Percentiles rank a stretch among this genome's conserved stretches.
These are phyloP conservation scores for Drosophila lacicola DNA, from an alignment of 2,888 invertebrate genomes.

Conservation along the genomic window DNA sequence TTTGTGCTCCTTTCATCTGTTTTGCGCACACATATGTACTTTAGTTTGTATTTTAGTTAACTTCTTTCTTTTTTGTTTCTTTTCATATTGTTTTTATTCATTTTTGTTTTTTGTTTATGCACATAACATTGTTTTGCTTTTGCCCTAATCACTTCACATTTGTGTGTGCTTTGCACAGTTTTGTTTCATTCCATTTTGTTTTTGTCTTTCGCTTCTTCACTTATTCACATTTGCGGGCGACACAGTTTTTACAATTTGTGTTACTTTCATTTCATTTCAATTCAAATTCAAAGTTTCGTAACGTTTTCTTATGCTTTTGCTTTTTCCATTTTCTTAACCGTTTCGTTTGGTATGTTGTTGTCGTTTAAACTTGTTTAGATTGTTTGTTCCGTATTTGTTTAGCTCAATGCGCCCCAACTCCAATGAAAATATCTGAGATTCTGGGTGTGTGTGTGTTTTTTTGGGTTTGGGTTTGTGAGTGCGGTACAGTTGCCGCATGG, in stretches of 20 bases:
- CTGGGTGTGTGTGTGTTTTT: slow-evolving; percentile 23
- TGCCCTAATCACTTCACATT: slow-evolving; percentile 37
- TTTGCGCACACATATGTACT: slow-evolving; percentile 5
- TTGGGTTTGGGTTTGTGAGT: slow-evolving; percentile 3
- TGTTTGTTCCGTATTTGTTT: slow-evolving; percentile 30
- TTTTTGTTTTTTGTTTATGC: slow-evolving; percentile 1
- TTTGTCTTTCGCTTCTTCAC: slow-evolving; percentile 2
- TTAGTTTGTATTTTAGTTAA: slow-evolving; percentile 3
- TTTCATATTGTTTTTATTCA: neutral
- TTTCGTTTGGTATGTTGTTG: slow-evolving; percentile 27
- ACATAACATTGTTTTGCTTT: slow-evolving; percentile 2
- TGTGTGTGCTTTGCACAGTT: slow-evolving; percentile 25
- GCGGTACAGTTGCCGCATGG: slow-evolving; percentile 27
- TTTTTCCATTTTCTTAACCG: slow-evolving; percentile 39
- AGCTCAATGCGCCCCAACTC: slow-evolving; percentile 83
- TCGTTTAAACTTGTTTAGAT: slow-evolving; percentile 1
- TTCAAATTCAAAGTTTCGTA: no score
- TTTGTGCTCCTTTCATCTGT: slow-evolving; percentile 39
- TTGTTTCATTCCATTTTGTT: slow-evolving; percentile 4
- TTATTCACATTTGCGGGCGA: neutral
- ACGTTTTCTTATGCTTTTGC: neutral
- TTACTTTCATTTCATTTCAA: no score
- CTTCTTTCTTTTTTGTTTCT: neutral
- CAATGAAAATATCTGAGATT: slow-evolving; percentile 60
- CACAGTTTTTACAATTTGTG: slow-evolving; percentile 5